Conservation (phyloP, 2,888 invertebrate genomes). For the Epiblema foenella region DNA sequence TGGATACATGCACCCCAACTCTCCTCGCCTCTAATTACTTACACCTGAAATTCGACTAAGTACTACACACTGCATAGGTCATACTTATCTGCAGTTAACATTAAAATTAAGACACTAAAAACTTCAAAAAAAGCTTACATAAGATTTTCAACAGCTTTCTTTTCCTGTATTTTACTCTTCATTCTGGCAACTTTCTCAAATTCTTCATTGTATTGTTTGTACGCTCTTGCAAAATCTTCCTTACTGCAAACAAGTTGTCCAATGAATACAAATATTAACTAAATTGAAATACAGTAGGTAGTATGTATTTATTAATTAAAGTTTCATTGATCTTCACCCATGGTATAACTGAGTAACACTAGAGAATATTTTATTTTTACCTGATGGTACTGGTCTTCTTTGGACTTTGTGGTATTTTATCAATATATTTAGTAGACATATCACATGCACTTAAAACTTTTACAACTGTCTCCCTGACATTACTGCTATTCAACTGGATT, state of each 20-base stretch:
- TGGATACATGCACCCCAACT: too few relatives aligned
- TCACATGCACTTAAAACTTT: conserved; percentile 92
- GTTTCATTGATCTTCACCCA: too few relatives aligned
- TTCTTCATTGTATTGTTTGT: conserved; percentile 67
- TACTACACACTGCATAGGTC: background rate
- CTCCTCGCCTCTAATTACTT: too few relatives aligned
- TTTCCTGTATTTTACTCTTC: conserved; percentile 73
- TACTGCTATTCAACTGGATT: conserved; percentile 88
- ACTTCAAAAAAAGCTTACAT: conserved; percentile 61
- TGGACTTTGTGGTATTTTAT: conserved; percentile 85
- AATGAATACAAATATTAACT: conserved; percentile 24
- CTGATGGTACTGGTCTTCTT: conserved; percentile 56
- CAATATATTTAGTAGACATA: conserved; percentile 94
- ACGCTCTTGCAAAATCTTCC: conserved; percentile 63
- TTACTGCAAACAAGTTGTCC: conserved; percentile 54
- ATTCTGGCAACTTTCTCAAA: conserved; percentile 70
- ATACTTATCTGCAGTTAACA: background rate
- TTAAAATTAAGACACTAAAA: too few relatives aligned
- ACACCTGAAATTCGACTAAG: background rate
- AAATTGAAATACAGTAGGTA: background rate
- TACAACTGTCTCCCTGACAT: conserved; percentile 89
- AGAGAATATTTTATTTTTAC: conserved; percentile 55
- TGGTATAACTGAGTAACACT: too few relatives aligned
- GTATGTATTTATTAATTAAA: too few relatives aligned
- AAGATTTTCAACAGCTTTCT: conserved; percentile 67